Evolutionary conservation across 1,140 invertebrate species (phyloP).

Genomic region (Leptinotarsa undecemlineata): DNA sequence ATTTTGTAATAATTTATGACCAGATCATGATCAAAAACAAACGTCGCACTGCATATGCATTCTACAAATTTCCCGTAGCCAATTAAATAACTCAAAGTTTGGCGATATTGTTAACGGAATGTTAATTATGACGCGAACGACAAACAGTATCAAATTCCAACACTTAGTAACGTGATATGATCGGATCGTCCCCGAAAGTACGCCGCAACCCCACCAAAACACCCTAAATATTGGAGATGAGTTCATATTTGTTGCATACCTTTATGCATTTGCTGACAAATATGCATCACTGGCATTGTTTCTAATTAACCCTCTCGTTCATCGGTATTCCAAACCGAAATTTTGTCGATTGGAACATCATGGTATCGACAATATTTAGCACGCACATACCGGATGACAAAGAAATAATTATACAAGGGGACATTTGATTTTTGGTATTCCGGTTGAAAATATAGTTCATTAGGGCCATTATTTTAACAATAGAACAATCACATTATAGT

Average conservation of each 20-base stretch:
- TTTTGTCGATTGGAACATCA: neutral
- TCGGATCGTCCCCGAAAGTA: conserved; percentile 43
- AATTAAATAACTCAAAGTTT: conserved; percentile 46
- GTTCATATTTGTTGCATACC: conserved; percentile 52
- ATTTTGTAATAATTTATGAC: too few relatives aligned
- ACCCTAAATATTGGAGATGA: conserved; percentile 48
- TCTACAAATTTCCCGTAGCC: conserved; percentile 23
- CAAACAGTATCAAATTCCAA: conserved; percentile 49
- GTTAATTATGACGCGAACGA: conserved; percentile 52
- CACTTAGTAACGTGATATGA: conserved; percentile 46
- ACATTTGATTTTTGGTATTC: too few relatives aligned
- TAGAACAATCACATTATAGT: too few relatives aligned
- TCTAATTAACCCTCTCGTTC: conserved; percentile 13
- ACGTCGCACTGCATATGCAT: too few relatives aligned
- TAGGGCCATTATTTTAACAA: too few relatives aligned
- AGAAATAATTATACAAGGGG: too few relatives aligned
- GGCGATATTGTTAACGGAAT: conserved; percentile 45
- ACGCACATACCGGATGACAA: too few relatives aligned
- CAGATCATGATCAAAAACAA: too few relatives aligned
- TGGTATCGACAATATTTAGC: too few relatives aligned
- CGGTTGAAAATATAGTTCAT: too few relatives aligned
- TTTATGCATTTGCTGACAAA: conserved; percentile 49
- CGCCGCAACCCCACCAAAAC: conserved; percentile 41
- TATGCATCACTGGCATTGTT: conserved; percentile 50
- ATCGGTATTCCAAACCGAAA: conserved; percentile 1